Percentiles rank a stretch among this genome's conserved stretches.
These are phyloP conservation scores for Lemur catta DNA, from an alignment of 2,797 vertebrate genomes.

Conservation along the genomic window DNA sequence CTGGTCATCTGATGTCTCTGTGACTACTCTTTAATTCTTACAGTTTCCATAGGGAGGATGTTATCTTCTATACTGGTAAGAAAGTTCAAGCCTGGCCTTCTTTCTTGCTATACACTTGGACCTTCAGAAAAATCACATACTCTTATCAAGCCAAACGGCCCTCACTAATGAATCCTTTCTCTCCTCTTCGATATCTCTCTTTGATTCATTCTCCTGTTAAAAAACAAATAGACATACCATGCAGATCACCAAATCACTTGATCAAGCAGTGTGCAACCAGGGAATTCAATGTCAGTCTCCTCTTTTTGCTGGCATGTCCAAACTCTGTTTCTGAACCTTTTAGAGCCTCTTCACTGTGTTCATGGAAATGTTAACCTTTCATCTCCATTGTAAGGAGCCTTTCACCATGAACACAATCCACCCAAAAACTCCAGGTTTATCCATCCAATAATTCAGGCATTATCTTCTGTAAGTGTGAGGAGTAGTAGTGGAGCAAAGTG, in stretches of 20 bases:
- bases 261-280: background rate
- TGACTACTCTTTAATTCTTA: background rate
- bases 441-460: background rate
- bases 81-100: background rate
- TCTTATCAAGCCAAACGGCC: background rate
- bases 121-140: background rate
- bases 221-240: background rate
- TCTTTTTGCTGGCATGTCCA: background rate
- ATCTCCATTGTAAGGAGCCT: background rate
- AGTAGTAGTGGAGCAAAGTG: background rate
- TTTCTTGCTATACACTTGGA: background rate
- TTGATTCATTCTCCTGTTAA: background rate
- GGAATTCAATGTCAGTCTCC: background rate
- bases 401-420: background rate
- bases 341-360: background rate
- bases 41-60: background rate
- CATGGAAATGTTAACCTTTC: background rate
- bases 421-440: background rate
- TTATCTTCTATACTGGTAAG: background rate
- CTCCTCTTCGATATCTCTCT: background rate
- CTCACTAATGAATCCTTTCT: background rate
- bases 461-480: background rate
- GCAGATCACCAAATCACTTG: background rate
- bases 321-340: background rate
- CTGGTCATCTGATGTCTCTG: background rate